Evolutionary conservation across 1,140 invertebrate genomes (phyloP).

Genomic region (Heliothis virescens): DNA sequence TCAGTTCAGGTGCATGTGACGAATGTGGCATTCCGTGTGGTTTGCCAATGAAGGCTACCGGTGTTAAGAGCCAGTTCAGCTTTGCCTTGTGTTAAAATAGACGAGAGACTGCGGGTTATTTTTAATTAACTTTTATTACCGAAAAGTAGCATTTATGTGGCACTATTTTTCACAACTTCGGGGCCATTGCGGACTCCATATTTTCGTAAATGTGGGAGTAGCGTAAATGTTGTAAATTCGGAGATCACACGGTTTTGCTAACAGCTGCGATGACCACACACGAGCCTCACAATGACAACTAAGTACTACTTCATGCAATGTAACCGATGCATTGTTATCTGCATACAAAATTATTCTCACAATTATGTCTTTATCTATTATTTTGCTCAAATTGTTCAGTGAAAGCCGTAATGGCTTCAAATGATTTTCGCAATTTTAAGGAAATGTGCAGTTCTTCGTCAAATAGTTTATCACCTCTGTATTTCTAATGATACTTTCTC

Average conservation of each 20-base stretch:
- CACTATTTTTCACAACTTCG: background rate
- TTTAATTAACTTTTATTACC: background rate
- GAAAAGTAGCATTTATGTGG: no score
- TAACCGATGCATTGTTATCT: conserved; percentile 58
- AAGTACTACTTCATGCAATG: conserved; percentile 46
- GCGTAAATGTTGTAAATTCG: conserved; percentile 27
- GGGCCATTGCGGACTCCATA: background rate
- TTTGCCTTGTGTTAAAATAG: conserved; percentile 38
- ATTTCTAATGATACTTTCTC: background rate
- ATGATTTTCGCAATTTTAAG: conserved; percentile 27
- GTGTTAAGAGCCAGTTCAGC: conserved; percentile 22
- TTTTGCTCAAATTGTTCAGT: conserved; percentile 55
- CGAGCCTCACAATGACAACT: conserved; percentile 34
- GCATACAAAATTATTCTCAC: conserved; percentile 54
- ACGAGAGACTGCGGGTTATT: conserved; percentile 17
- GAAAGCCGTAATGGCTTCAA: conserved; percentile 48
- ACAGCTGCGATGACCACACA: conserved; percentile 33
- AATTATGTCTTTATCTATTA: conserved; percentile 53
- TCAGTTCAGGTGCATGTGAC: conserved; percentile 38
- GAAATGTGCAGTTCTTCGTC: background rate
- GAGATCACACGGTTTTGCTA: conserved; percentile 39
- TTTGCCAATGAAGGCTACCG: conserved; percentile 49
- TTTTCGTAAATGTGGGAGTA: conserved; percentile 17
- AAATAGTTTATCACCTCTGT: background rate
- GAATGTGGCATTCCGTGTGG: conserved; percentile 50